Percentiles rank a stretch among this genome's conserved stretches.
These are phyloP conservation scores for Stichodactyla helianthus DNA, from an alignment of 64 coral and sea anemone species.

Conservation along the genomic window DNA sequence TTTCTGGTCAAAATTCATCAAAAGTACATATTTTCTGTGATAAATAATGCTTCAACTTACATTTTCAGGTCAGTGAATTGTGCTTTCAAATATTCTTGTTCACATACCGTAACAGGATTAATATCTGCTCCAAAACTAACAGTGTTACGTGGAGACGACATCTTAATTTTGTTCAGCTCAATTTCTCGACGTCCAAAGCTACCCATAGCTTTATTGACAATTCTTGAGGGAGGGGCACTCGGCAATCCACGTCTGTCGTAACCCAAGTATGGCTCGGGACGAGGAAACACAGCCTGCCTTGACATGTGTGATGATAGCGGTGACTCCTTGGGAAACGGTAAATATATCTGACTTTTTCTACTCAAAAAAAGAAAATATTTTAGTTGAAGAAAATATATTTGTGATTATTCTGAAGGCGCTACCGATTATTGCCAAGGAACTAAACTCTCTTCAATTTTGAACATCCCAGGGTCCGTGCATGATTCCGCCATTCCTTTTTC, in stretches of 20 bases:
- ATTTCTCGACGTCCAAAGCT: constrained; percentile 93
- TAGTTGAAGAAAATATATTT: not conserved
- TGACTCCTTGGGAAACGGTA: constrained; percentile 86
- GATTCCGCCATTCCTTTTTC: no score
- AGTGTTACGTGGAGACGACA: no score
- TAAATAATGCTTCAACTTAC: no score
- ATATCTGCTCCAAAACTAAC: not conserved
- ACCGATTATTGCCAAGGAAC: no score
- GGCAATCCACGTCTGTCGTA: not conserved
- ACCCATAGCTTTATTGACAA: constrained; percentile 93
- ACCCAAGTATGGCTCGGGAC: constrained; percentile 21
- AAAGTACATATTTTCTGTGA: no score
- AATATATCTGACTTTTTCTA: constrained; percentile 63
- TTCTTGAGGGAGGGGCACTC: constrained; percentile 43
- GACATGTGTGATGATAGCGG: constrained; percentile 87
- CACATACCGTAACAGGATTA: constrained; percentile 19
- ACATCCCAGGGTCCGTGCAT: no score
- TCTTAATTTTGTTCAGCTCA: not conserved
- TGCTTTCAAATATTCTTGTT: no score
- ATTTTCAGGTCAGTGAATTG: no score
- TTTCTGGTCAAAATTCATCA: no score
- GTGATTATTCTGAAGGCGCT: no score
- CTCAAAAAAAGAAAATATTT: constrained; percentile 22
- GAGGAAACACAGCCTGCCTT: constrained; percentile 90
- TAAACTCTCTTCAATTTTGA: no score